phyloP scores from a whole-genome alignment of 2,797 vertebrate species.

The Cyclura pinguis region DNA sequence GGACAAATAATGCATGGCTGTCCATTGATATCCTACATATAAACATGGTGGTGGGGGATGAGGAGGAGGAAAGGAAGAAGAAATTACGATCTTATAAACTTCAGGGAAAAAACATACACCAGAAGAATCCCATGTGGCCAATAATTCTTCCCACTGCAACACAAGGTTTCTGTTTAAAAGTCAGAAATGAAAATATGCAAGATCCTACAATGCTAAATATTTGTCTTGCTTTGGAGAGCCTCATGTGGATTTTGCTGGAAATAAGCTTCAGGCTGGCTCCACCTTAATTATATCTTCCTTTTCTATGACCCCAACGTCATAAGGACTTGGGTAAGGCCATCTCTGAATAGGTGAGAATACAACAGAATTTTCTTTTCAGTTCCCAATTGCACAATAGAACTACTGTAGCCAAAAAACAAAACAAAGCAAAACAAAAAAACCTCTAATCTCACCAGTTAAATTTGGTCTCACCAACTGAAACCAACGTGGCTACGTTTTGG shows the following conservation, averaged over 20 bases:
- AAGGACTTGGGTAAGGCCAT: too few species aligned
- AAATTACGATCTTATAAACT: constrained; percentile 19
- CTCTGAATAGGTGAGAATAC: too few species aligned
- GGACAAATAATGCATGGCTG: constrained; percentile 93
- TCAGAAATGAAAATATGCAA: background rate
- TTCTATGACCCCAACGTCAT: too few species aligned
- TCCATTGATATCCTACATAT: constrained; percentile 85
- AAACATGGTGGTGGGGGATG: background rate
- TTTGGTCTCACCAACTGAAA: too few species aligned
- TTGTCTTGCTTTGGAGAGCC: background rate
- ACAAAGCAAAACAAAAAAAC: too few species aligned
- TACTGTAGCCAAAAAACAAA: too few species aligned
- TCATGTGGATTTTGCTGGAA: background rate
- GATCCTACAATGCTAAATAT: too few species aligned
- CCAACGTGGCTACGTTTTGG: too few species aligned
- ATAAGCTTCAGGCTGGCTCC: background rate
- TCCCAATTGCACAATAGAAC: too few species aligned
- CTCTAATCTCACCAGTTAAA: too few species aligned
- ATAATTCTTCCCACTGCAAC: background rate
- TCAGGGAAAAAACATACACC: background rate
- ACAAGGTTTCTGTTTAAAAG: background rate
- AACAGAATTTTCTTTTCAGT: too few species aligned
- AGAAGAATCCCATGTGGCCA: background rate
- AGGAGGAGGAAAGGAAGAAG: background rate
- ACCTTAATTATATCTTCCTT: background rate